Conservation (phyloP, 2,797 vertebrate species). For the Phataginus tetradactyla region DNA sequence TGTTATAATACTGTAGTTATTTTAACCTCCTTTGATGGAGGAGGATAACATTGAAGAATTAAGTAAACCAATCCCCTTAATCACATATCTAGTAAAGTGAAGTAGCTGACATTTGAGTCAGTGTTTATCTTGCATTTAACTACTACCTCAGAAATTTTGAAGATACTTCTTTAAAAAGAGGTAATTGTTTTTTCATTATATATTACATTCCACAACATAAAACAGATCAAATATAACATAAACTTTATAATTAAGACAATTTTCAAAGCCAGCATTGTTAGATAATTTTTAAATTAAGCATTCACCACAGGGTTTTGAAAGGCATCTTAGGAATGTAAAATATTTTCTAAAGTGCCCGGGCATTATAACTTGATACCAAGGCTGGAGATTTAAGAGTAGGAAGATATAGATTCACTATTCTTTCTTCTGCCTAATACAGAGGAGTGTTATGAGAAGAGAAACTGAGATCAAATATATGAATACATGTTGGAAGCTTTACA, state of each 20-base stretch:
- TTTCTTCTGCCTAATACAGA: neutral
- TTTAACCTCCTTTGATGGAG: neutral
- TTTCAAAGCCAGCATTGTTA: neutral
- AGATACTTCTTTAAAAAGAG: neutral
- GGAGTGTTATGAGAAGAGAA: neutral
- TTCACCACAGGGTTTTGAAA: neutral
- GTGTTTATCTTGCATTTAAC: neutral
- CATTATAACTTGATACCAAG: neutral
- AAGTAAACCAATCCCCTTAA: neutral
- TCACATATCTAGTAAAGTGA: neutral
- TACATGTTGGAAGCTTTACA: neutral
- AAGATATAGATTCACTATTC: neutral
- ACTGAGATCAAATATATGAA: slow-evolving; percentile 2
- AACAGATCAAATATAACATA: neutral
- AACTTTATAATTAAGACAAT: neutral
- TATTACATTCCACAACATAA: neutral
- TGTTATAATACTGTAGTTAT: neutral
- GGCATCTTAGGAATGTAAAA: neutral
- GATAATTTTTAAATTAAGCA: neutral
- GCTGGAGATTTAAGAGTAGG: neutral
- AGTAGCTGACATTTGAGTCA: neutral
- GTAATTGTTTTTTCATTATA: neutral
- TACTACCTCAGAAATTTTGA: neutral
- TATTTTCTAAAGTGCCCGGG: neutral
- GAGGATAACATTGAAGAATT: neutral